Conservation (phyloP, 2,888 invertebrate genomes). For the Ichneumon xanthorius region DNA sequence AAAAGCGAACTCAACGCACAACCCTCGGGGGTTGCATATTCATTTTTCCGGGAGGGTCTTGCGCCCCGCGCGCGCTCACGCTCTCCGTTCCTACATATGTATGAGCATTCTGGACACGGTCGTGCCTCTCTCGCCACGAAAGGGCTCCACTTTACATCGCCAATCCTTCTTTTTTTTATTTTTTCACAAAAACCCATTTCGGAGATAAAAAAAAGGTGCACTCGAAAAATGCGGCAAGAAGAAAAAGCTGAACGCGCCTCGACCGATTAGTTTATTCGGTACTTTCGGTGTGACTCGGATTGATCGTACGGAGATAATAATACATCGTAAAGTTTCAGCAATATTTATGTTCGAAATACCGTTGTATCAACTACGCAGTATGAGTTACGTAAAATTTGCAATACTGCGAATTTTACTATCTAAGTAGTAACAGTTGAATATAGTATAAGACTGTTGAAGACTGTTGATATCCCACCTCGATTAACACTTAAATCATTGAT, state of each 20-base stretch:
- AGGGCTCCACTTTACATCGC: constrained; percentile 62
- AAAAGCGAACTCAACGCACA: constrained; percentile 71
- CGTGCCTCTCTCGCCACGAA: constrained; percentile 65
- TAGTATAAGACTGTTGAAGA: too few species aligned
- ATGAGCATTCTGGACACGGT: constrained; percentile 79
- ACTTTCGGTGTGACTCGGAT: not conserved
- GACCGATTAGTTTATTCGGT: constrained; percentile 31
- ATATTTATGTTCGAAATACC: too few species aligned
- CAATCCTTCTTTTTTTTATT: constrained; percentile 39
- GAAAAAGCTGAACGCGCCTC: not conserved
- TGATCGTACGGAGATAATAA: not conserved
- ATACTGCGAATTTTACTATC: too few species aligned
- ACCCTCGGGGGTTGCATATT: constrained; percentile 77
- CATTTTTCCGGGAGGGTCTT: constrained; percentile 80
- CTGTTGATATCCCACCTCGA: too few species aligned
- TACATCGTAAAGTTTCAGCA: too few species aligned
- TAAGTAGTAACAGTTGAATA: too few species aligned
- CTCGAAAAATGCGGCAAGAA: not conserved
- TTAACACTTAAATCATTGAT: too few species aligned
- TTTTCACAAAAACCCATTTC: constrained; percentile 23
- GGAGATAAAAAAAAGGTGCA: constrained; percentile 20
- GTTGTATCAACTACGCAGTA: too few species aligned
- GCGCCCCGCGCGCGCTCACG: constrained; percentile 36
- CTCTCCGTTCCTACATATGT: constrained; percentile 77
- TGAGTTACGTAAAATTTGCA: too few species aligned